These are phyloP conservation scores for Vesta saturnalis DNA, from an alignment of 2,888 invertebrate genomes.

Conservation along the genomic window DNA sequence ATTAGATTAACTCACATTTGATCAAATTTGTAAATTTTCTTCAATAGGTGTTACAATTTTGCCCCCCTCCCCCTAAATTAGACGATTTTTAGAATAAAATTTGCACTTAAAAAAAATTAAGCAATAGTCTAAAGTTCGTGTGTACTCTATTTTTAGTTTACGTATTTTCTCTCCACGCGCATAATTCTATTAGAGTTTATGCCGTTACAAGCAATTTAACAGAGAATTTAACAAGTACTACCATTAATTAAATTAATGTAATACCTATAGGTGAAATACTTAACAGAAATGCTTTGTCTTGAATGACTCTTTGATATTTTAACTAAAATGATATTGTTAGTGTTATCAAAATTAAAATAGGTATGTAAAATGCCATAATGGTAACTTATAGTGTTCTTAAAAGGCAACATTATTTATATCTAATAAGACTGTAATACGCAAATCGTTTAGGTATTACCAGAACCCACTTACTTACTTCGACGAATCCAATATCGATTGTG, in stretches of 20 bases:
- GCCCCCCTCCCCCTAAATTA: too few species aligned
- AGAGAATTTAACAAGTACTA: background rate
- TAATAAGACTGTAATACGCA: too few species aligned
- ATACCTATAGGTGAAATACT: background rate
- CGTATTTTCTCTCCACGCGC: background rate
- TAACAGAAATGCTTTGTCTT: too few species aligned
- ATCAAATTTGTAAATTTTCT: background rate
- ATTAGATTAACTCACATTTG: background rate
- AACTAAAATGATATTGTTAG: too few species aligned
- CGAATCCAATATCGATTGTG: too few species aligned
- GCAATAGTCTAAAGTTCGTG: background rate
- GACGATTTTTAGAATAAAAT: background rate
- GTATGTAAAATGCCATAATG: too few species aligned
- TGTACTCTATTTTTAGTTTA: background rate
- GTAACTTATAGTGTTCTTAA: too few species aligned
- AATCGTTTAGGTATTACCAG: too few species aligned
- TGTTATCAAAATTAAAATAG: too few species aligned
- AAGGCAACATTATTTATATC: too few species aligned
- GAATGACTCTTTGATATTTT: too few species aligned
- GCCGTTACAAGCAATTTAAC: background rate
- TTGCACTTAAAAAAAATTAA: background rate
- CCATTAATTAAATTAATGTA: background rate
- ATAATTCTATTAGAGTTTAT: background rate
- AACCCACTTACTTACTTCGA: too few species aligned
- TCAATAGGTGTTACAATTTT: background rate